Percentiles rank a stretch among this genome's conserved stretches.
phyloP scores from a whole-genome alignment of 2,797 vertebrate species.

The Myotis myotis region DNA sequence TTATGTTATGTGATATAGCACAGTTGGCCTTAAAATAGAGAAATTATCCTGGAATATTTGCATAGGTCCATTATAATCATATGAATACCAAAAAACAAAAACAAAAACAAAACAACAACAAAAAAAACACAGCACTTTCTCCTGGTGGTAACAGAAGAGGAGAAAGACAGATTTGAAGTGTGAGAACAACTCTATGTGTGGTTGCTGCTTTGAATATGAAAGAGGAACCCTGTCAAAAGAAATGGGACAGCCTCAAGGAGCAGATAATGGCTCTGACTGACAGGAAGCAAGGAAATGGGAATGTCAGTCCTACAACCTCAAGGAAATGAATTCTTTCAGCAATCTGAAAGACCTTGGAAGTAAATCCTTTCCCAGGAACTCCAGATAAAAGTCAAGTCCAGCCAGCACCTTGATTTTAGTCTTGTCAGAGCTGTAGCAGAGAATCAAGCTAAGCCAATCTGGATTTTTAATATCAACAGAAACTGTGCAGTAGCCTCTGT shows the following conservation, averaged over 20 bases:
- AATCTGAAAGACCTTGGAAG: background rate
- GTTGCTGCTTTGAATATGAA: background rate
- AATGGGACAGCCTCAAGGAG: background rate
- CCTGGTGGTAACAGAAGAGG: background rate
- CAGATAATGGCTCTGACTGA: background rate
- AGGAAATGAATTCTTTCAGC: background rate
- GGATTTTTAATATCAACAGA: background rate
- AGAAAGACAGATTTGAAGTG: background rate
- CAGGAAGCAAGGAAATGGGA: background rate
- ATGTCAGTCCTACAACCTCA: background rate
- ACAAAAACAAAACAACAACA: no score
- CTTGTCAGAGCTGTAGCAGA: background rate
- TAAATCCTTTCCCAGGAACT: background rate
- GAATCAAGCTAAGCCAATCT: background rate
- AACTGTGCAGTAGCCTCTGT: background rate
- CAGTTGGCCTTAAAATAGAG: background rate
- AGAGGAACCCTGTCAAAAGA: background rate
- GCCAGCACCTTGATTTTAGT: background rate
- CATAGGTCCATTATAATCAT: fast-evolving
- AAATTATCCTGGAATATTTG: background rate
- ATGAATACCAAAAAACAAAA: background rate
- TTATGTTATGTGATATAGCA: background rate
- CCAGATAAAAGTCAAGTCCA: background rate
- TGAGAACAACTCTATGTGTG: background rate
- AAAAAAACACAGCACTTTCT: background rate